Base-by-base conservation (phyloP, 2,888 invertebrate genomes). In the Furcula furcula region DNA sequence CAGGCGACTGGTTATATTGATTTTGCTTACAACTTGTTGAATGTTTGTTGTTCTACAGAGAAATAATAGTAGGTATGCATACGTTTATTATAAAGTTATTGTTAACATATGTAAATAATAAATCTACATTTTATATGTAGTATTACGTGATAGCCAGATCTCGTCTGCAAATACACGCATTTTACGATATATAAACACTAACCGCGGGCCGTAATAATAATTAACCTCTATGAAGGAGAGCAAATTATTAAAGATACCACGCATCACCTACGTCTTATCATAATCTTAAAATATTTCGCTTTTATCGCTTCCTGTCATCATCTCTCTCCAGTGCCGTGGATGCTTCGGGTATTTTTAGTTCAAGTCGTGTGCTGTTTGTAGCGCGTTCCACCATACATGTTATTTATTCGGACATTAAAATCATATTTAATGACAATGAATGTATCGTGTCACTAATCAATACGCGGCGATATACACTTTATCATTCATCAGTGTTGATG, bases 1-100 rank as follows among this genome's bases (percentile, higher is more conserved):
- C 46, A 37, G 11, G n/a, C 7, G 18, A 43, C 22, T 41, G 29
- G 40, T 45, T 10, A 40, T 57, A 60, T 60, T 46, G 60, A 60
- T 60, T 60, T 51, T 50, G 55, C 47, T 55, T 58, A 59, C 74
- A 67, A 82, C 82, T 79, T 82, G 82, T 82, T 82, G 82, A 79
- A 74, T 79, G 79, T 76, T 73, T 76, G 69, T 65, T 62, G 58
- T 57, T 56, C 54, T 38, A 46, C 36, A 34, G 38, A 32, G 15
- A 49, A 38, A 48, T 46, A 45, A 50, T 46, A n/a, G n/a, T n/a
- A n/a, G n/a, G n/a, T n/a, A n/a, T n/a, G n/a, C n/a, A n/a, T n/a
- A n/a, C n/a, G n/a, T n/a, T n/a, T n/a, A n/a, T n/a, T n/a, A n/a
- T n/a, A n/a, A n/a, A n/a, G n/a, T n/a, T n/a, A n/a, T n/a, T n/a